phyloP scores from a whole-genome alignment of 30 jellyfish, hydroid and myxozoan genomes.

The Phacellophora camtschatica region DNA sequence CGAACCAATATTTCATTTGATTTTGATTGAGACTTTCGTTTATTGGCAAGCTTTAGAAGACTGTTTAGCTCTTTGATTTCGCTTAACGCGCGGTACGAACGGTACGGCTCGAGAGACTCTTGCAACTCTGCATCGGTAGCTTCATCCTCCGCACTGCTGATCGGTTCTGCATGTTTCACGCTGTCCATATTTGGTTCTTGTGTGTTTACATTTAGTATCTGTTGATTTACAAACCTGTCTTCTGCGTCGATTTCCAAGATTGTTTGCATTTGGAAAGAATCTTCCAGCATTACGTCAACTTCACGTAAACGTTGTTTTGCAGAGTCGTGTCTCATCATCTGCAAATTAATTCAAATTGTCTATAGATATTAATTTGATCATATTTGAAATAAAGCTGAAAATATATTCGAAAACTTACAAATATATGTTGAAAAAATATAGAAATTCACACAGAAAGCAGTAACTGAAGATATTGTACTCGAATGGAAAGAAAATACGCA shows the following conservation, averaged over 20 bases:
- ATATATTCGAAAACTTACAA: no score
- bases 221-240: conserved; percentile 34
- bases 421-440: no score
- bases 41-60: conserved; percentile 49
- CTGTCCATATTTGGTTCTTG: conserved; percentile 1
- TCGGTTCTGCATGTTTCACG: conserved; percentile 32
- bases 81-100: conserved; percentile 91
- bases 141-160: conserved; percentile 90
- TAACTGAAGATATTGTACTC: no score
- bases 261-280: conserved; percentile 71
- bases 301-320: conserved; percentile 27
- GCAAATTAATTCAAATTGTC: not conserved
- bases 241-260: conserved; percentile 66
- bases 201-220: conserved; percentile 1
- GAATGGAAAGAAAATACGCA: no score
- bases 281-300: conserved; percentile 55
- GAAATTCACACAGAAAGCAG: no score
- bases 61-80: conserved; percentile 70
- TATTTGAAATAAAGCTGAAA: no score
- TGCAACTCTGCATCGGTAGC: conserved; percentile 43
- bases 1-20: conserved; percentile 72
- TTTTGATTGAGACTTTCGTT: conserved; percentile 58
- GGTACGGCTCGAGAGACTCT: conserved; percentile 72
- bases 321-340: conserved; percentile 67
- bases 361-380: not conserved